Evolutionary conservation across 2,797 vertebrate genomes (phyloP).

Genomic region (Monodelphis domestica): DNA sequence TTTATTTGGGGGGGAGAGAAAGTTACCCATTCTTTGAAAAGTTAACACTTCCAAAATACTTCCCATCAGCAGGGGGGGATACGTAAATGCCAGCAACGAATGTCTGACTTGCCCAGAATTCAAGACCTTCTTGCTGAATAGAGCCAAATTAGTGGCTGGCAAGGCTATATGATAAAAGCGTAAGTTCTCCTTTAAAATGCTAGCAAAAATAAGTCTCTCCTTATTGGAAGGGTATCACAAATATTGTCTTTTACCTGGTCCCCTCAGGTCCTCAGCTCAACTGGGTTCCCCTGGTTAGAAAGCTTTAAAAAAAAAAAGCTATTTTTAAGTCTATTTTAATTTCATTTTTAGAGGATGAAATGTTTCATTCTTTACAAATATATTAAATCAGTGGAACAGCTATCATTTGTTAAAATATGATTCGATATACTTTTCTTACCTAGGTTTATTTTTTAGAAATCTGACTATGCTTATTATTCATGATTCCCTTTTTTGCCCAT

Average conservation of each 20-base stretch:
- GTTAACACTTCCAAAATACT: background rate
- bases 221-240: background rate
- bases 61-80: background rate
- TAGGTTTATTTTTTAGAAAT: conserved; percentile 14
- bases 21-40: background rate
- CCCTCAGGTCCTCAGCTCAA: background rate
- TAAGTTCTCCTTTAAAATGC: background rate
- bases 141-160: background rate
- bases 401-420: conserved; percentile 48
- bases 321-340: conserved; percentile 38
- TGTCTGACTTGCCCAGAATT: background rate
- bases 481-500: conserved; percentile 9
- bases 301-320: background rate
- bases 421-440: conserved; percentile 30
- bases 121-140: background rate
- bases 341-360: conserved; percentile 34
- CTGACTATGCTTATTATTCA: conserved; percentile 9
- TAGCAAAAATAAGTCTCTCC: background rate
- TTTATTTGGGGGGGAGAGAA: background rate
- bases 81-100: background rate
- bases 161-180: background rate
- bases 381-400: conserved; percentile 20
- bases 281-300: background rate
- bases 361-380: conserved; percentile 41
- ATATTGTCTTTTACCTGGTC: background rate